These are phyloP conservation scores for Hippopotamus amphibius DNA, from an alignment of 2,113 vertebrate genomes.

Conservation along the genomic window DNA sequence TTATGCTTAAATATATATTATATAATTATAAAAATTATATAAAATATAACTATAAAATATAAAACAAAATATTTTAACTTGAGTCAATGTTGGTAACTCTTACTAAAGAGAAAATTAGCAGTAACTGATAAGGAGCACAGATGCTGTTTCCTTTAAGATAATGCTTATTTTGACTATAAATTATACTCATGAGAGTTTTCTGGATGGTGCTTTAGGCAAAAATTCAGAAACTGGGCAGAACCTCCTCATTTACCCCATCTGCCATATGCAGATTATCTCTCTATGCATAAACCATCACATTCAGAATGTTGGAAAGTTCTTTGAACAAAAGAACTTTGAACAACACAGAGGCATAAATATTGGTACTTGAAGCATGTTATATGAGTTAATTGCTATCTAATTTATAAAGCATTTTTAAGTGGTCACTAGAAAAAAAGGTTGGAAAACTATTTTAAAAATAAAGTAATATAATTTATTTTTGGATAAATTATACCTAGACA, in stretches of 20 bases:
- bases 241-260: neutral
- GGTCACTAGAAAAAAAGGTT: neutral
- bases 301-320: neutral
- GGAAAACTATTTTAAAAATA: constrained; percentile 16
- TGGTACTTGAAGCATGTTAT: neutral
- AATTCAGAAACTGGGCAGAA: neutral
- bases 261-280: neutral
- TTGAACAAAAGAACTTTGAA: constrained; percentile 1
- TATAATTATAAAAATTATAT: neutral
- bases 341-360: neutral
- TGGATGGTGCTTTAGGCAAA: neutral
- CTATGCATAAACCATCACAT: neutral
- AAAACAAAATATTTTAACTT: constrained; percentile 6
- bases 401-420: constrained; percentile 13
- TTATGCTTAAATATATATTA: neutral
- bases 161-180: neutral
- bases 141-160: neutral
- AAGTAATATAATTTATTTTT: neutral
- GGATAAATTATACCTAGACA: neutral
- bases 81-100: neutral
- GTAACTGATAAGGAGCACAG: neutral
- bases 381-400: neutral
- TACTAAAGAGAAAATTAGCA: neutral
- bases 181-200: neutral
- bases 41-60: neutral